These are phyloP conservation scores for Tanytarsus gracilentus DNA, from an alignment of 2,888 invertebrate genomes.

Conservation along the genomic window DNA sequence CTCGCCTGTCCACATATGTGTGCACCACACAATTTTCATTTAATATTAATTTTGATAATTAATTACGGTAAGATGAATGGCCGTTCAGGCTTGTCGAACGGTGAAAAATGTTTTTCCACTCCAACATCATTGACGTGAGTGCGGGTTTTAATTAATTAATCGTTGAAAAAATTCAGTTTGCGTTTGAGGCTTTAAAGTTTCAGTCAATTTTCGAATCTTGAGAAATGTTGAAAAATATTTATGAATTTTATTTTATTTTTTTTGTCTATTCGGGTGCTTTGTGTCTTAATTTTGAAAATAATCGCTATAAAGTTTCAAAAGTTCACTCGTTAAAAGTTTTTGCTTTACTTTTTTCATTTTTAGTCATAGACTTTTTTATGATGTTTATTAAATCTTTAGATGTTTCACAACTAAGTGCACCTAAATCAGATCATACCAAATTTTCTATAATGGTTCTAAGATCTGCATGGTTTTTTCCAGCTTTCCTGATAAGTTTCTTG, in stretches of 20 bases:
- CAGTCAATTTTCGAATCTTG: not conserved
- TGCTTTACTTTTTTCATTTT: not conserved
- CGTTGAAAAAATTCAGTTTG: no score
- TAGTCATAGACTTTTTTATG: no score
- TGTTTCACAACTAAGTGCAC: no score
- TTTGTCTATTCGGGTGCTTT: not conserved
- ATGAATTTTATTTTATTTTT: not conserved
- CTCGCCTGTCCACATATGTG: conserved; percentile 5
- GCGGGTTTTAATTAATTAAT: not conserved
- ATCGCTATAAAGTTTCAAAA: not conserved
- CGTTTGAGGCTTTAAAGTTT: no score
- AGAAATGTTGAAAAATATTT: not conserved
- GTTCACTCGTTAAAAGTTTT: not conserved
- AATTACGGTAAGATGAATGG: conserved; percentile 1
- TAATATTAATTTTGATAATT: conserved; percentile 15
- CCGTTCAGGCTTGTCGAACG: conserved; percentile 5
- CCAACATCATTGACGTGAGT: not conserved
- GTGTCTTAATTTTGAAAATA: not conserved
- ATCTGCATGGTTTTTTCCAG: no score
- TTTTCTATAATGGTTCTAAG: no score
- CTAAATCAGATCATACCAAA: no score
- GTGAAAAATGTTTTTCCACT: not conserved
- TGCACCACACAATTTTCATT: conserved; percentile 10
- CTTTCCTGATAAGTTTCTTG: no score
- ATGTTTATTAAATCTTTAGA: no score